Evolutionary conservation across 2,888 invertebrate genomes (phyloP).

Genomic region (Pasiphila rectangulata): DNA sequence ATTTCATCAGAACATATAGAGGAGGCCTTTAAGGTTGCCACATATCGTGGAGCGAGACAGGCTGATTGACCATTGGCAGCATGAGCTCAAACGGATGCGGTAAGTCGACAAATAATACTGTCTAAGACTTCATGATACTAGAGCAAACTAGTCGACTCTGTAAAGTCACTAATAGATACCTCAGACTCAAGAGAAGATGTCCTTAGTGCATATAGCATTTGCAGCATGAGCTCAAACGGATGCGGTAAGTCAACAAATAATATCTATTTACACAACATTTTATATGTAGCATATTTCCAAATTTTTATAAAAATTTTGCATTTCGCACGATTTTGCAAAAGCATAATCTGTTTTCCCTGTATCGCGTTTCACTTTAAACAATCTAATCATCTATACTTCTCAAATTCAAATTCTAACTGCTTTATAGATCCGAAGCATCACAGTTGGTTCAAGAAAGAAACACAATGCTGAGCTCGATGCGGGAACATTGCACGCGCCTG

Average conservation of each 20-base stretch:
- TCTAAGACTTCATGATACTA: constrained; percentile 76
- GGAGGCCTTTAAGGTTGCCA: constrained; percentile 46
- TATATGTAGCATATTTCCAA: no score
- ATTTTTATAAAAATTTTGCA: no score
- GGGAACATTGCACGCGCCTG: constrained; percentile 62
- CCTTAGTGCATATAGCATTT: constrained; percentile 85
- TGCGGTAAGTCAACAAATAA: no score
- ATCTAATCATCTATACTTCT: no score
- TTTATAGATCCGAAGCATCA: constrained; percentile 59
- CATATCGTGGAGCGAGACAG: constrained; percentile 83
- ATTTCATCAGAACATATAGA: constrained; percentile 59
- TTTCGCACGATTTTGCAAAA: no score
- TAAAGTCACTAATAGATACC: constrained; percentile 86
- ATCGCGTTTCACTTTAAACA: no score
- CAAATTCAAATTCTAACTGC: no score
- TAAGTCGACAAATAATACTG: constrained; percentile 85
- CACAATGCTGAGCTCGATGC: constrained; percentile 65
- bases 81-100: constrained; percentile 87
- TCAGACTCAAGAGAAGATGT: no score
- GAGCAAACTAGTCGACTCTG: no score
- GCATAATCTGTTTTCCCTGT: no score
- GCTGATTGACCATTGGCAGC: constrained; percentile 89
- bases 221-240: constrained; percentile 86
- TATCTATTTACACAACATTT: no score
- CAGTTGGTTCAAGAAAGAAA: constrained; percentile 69